Evolutionary conservation across 1,140 invertebrate species (phyloP).

Genomic region (Diplogasteroides magnus): DNA sequence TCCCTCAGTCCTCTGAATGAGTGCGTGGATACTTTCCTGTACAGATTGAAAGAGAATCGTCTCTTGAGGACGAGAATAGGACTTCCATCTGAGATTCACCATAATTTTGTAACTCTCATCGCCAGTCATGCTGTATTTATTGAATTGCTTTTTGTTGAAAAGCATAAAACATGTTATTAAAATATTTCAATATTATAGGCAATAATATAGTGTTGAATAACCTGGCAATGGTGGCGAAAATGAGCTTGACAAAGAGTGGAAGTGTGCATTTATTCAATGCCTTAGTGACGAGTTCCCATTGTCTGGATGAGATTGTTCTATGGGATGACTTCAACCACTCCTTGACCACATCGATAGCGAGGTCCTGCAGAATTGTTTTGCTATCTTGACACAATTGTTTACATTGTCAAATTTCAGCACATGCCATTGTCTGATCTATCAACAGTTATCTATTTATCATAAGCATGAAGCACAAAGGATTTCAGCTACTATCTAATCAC

Average conservation of each 20-base stretch:
- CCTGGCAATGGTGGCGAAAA: slow-evolving; percentile 67
- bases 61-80: slow-evolving; percentile 85
- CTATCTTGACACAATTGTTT: too few species aligned
- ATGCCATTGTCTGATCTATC: too few species aligned
- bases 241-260: slow-evolving; percentile 93
- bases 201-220: slow-evolving; percentile 19
- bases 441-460: too few species aligned
- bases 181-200: too few species aligned
- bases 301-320: slow-evolving; percentile 80
- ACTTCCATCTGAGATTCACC: slow-evolving; percentile 86
- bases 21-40: slow-evolving; percentile 94
- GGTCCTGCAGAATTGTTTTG: slow-evolving; percentile 64
- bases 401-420: too few species aligned
- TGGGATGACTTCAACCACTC: slow-evolving; percentile 88
- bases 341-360: slow-evolving; percentile 86
- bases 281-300: slow-evolving; percentile 88
- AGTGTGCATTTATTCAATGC: slow-evolving; percentile 82
- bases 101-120: too few species aligned
- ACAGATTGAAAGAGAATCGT: slow-evolving; percentile 86
- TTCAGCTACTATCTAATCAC: too few species aligned
- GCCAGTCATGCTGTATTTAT: too few species aligned
- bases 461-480: too few species aligned
- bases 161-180: too few species aligned
- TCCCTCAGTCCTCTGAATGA: slow-evolving; percentile 85
- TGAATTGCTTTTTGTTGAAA: too few species aligned